phyloP scores from a whole-genome alignment of 1,140 invertebrate species.

The Bombyx mandarina region DNA sequence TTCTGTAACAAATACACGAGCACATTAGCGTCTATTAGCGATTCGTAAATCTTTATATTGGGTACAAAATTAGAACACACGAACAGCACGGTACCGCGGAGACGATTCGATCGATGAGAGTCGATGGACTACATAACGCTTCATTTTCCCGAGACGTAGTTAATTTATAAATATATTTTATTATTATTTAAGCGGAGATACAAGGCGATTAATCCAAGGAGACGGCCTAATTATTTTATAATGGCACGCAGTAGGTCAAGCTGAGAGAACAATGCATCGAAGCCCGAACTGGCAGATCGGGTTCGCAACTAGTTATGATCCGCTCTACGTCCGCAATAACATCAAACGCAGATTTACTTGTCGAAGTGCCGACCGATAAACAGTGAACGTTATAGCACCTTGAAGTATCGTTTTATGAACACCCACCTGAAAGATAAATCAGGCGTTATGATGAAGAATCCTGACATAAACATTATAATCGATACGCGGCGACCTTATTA shows the following conservation, averaged over 20 bases:
- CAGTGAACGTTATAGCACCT: constrained; percentile 23
- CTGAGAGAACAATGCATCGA: constrained; percentile 35
- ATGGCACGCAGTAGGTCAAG: constrained; percentile 51
- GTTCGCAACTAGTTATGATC: constrained; percentile 34
- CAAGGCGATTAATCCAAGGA: constrained; percentile 22
- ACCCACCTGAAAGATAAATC: constrained; percentile 61
- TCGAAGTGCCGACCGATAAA: constrained; percentile 16
- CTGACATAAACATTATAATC: constrained; percentile 56
- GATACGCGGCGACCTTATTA: constrained; percentile 23
- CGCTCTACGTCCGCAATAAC: constrained; percentile 24
- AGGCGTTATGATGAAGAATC: constrained; percentile 58
- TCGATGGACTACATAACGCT: background rate
- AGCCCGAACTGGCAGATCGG: constrained; percentile 30
- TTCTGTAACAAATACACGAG: constrained; percentile 59
- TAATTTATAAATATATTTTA: constrained; percentile 10
- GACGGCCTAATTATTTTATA: constrained; percentile 41
- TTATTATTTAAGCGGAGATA: constrained; percentile 10
- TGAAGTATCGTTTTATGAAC: constrained; percentile 36
- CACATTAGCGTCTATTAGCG: constrained; percentile 37
- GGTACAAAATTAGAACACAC: constrained; percentile 15
- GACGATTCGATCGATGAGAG: background rate
- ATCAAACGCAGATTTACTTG: constrained; percentile 19
- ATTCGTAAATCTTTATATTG: constrained; percentile 20
- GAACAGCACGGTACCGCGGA: constrained; percentile 3
- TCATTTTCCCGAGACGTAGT: constrained; percentile 4